A percentile compares a stretch with the other conserved stretches of the same genome.
Conservation (phyloP, 2,888 invertebrate species). For the Stenoptilia bipunctidactyla region DNA sequence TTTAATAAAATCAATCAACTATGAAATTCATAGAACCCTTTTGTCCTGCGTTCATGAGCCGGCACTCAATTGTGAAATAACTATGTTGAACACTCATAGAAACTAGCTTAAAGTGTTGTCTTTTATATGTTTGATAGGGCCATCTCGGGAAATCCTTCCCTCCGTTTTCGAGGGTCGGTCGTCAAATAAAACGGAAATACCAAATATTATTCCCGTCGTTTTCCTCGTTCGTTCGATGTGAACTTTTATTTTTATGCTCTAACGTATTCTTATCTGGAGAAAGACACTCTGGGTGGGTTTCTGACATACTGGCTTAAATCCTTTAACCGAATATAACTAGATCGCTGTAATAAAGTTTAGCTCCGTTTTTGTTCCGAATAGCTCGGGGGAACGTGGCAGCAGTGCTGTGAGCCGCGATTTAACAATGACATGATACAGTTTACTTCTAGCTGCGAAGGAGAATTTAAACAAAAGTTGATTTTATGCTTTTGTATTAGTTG, state of each 20-base stretch:
- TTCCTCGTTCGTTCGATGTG: conserved; percentile 64
- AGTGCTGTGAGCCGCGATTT: too few relatives aligned
- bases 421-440: too few relatives aligned
- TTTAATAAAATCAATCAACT: not conserved
- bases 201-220: conserved; percentile 68
- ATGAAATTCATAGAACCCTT: not conserved
- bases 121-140: conserved; percentile 71
- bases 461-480: not conserved
- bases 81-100: conserved; percentile 61
- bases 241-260: conserved; percentile 70
- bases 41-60: not conserved
- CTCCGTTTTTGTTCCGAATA: too few relatives aligned
- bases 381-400: too few relatives aligned
- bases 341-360: not conserved
- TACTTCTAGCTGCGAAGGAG: not conserved
- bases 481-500: not conserved
- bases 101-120: conserved; percentile 67
- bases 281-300: conserved; percentile 59
- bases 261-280: conserved; percentile 66
- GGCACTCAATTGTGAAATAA: conserved; percentile 16
- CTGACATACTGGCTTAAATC: conserved; percentile 62
- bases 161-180: conserved; percentile 67
- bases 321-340: conserved; percentile 30
- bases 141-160: conserved; percentile 70
- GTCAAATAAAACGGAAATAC: conserved; percentile 69